Conservation (phyloP, 2,113 vertebrate genomes). For the Daubentonia madagascariensis region DNA sequence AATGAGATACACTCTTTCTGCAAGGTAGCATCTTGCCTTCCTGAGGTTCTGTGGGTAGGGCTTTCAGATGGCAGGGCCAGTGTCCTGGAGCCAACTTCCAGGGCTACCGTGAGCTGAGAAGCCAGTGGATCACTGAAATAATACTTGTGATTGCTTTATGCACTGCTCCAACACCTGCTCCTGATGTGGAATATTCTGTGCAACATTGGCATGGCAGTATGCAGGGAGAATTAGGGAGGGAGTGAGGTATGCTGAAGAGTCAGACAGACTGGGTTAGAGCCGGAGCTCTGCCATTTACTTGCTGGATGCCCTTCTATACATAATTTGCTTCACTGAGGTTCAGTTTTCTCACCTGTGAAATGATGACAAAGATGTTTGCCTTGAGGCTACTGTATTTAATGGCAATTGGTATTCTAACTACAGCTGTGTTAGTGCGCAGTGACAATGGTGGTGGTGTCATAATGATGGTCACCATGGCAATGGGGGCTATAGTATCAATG, state of each 20-base stretch:
- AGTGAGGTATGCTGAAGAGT: not conserved
- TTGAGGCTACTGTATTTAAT: not conserved
- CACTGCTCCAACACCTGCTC: not conserved
- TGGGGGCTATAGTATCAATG: not conserved
- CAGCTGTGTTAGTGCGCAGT: not conserved
- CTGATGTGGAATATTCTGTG: rapidly evolving
- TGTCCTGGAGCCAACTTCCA: not conserved
- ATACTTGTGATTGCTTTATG: not conserved
- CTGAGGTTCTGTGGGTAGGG: too few relatives aligned
- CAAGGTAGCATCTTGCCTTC: not conserved
- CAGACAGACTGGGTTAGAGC: not conserved
- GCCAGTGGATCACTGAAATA: not conserved
- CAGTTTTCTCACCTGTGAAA: not conserved
- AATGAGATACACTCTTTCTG: not conserved
- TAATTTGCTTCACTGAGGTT: not conserved
- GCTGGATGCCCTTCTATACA: not conserved
- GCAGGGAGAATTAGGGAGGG: not conserved
- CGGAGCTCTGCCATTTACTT: too few relatives aligned
- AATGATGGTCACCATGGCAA: not conserved
- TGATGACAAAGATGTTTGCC: not conserved
- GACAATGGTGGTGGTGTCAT: not conserved
- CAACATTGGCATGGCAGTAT: rapidly evolving
- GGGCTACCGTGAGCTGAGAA: not conserved
- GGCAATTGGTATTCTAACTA: not conserved
- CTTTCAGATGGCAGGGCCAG: not conserved